Evolutionary conservation across 2,888 invertebrate genomes (phyloP).

Genomic region (Scaptomyza tumidula): DNA sequence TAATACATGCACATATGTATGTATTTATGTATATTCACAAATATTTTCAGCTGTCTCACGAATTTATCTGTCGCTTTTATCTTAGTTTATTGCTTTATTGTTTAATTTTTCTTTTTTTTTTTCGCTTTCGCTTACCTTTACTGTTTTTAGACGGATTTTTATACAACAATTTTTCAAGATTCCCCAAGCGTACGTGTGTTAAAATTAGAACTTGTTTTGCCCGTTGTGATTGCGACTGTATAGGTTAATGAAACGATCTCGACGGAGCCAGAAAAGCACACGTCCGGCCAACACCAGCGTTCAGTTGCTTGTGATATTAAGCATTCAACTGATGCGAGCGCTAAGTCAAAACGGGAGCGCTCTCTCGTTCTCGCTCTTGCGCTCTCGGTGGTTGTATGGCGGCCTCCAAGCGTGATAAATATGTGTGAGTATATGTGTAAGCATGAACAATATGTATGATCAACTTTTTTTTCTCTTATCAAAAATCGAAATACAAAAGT

Average conservation of each 20-base stretch:
- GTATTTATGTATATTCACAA: neutral
- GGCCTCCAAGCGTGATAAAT: conserved; percentile 47
- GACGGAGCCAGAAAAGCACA: conserved; percentile 62
- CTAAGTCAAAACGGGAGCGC: conserved; percentile 18
- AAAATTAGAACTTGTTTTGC: conserved; percentile 81
- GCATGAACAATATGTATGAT: conserved; percentile 46
- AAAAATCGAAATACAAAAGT: conserved; percentile 75
- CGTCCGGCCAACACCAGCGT: conserved; percentile 79
- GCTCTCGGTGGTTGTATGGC: conserved; percentile 20
- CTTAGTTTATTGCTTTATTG: conserved; percentile 31
- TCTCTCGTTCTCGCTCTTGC: conserved; percentile 9
- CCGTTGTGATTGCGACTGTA: conserved; percentile 45
- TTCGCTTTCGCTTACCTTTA: conserved; percentile 65
- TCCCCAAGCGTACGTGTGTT: conserved; percentile 64
- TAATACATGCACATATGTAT: neutral
- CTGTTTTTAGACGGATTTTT: conserved; percentile 62
- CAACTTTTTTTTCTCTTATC: conserved; percentile 65
- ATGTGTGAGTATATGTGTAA: conserved; percentile 21
- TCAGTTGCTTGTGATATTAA: conserved; percentile 66
- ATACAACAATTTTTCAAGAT: conserved; percentile 59
- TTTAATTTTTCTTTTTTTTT: conserved; percentile 17
- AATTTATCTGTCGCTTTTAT: conserved; percentile 34
- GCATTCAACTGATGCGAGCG: conserved; percentile 48
- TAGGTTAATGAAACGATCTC: conserved; percentile 66
- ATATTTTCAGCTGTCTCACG: conserved; percentile 9